Evolutionary conservation across 1,140 invertebrate species (phyloP), one percentile per base, ranked within the genome.

Genomic region (Heliconius hermathena): DNA sequence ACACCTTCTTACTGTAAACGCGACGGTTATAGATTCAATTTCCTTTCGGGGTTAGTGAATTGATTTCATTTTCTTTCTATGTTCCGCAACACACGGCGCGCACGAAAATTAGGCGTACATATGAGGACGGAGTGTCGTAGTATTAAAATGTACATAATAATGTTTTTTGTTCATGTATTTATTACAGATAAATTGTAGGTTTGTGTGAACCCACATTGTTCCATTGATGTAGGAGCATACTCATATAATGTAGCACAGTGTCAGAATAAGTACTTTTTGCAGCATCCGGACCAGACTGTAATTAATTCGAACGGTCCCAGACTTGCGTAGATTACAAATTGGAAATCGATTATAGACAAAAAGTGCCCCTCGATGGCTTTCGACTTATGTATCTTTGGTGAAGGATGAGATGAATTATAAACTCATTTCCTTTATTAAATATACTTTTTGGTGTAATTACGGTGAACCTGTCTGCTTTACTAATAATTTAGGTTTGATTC

Each of bases 291-390:
- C 38, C 33, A n/a, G 52, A 70, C 57, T 70, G 74, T 76, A 70
- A 76, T 76, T 76, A 76, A 70, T 76, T 70, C 36, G 57, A 76
- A 76, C 66, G 22, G 74, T 38, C 41, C 22, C 74, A 71, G 22
- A 29, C 22, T 76, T 70, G 74, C 38, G 57, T 46, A 22, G 60
- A 76, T 33, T 76, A 41, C n/a, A 70, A 22, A 76, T 76, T 76
- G 60, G 38, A 70, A 49, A 76, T 46, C 54, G 74, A 41, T 46
- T 71, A 46, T 38, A 26, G 52, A 60, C 60, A 76, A 76, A 70
- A 70, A 71, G 38, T 29, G 70, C 22, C 54, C 18, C 33, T 66
- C 74, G 22, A 75, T 66, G 54, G 26, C 26, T 54, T 74, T 74
- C 4, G 60, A 66, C 60, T 66, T 29, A 66, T 66, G 22, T 66